Evolutionary conservation across 2,797 vertebrate genomes (phyloP).

Genomic region (Neosilurus mollespiculum): DNA sequence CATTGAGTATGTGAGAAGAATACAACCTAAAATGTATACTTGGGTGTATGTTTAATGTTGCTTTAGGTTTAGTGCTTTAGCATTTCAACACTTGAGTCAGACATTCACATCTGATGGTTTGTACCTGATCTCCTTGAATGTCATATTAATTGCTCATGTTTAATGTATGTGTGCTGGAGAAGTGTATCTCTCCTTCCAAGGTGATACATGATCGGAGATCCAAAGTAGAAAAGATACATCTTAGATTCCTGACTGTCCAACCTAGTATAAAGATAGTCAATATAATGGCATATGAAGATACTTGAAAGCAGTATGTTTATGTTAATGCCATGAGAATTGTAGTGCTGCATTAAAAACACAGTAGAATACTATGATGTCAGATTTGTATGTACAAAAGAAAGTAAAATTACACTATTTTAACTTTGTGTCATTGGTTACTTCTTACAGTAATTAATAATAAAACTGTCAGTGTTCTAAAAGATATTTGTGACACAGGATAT

Average conservation of each 20-base stretch:
- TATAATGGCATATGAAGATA: background rate
- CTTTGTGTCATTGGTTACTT: background rate
- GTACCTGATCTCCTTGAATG: background rate
- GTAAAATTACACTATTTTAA: background rate
- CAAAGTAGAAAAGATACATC: background rate
- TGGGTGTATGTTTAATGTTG: no score
- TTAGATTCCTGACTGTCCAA: background rate
- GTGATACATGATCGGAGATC: background rate
- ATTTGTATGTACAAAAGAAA: background rate
- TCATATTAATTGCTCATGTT: constrained; percentile 16
- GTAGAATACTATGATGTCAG: background rate
- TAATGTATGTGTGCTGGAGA: background rate
- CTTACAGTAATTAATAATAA: background rate
- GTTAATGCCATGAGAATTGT: background rate
- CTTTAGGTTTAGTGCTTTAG: background rate
- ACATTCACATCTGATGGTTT: background rate
- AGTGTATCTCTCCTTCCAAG: background rate
- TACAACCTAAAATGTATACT: background rate
- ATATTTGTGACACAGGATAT: background rate
- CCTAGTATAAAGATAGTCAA: background rate
- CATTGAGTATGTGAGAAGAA: background rate
- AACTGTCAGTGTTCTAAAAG: background rate
- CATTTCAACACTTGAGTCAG: no score
- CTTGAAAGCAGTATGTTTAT: background rate
- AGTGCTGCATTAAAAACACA: background rate